Conservation (phyloP, 2,888 invertebrate species). For the Plebejus anna region DNA sequence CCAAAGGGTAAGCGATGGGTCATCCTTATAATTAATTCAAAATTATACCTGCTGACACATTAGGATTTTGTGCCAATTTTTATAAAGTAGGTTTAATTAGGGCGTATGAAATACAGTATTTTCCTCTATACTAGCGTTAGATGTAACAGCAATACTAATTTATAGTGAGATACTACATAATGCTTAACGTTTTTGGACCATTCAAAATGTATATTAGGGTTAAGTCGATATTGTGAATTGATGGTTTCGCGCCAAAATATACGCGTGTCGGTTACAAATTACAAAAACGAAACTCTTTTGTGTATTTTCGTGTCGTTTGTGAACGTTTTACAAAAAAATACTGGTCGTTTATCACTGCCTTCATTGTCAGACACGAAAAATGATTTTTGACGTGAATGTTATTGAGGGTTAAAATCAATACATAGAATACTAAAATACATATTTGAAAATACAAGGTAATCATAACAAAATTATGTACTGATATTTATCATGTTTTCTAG, state of each 20-base stretch:
- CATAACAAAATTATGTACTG: no score
- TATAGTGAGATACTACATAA: slow-evolving; percentile 28
- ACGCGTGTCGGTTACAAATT: background rate
- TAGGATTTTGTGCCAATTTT: slow-evolving; percentile 44
- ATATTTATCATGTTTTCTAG: no score
- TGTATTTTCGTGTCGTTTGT: background rate
- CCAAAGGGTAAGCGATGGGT: slow-evolving; percentile 35
- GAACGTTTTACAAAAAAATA: background rate
- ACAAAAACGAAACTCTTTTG: slow-evolving; percentile 2
- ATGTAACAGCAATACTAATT: slow-evolving; percentile 43
- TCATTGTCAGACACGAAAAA: background rate
- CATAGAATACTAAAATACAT: background rate
- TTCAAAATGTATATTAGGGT: slow-evolving; percentile 14
- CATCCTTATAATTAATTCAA: background rate
- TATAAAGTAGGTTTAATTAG: slow-evolving; percentile 51
- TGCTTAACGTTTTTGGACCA: slow-evolving; percentile 29
- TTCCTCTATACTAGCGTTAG: slow-evolving; percentile 45
- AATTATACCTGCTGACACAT: background rate
- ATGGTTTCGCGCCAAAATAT: slow-evolving; percentile 12
- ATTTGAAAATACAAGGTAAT: no score
- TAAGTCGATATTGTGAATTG: slow-evolving; percentile 6
- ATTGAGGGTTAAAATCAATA: background rate
- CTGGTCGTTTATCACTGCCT: background rate
- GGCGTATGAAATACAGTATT: slow-evolving; percentile 51
- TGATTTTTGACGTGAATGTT: background rate